A percentile compares a stretch with the other conserved stretches of the same genome.
These are phyloP conservation scores for Drosophila kanekoi DNA, from an alignment of 2,888 invertebrate genomes.

Conservation along the genomic window DNA sequence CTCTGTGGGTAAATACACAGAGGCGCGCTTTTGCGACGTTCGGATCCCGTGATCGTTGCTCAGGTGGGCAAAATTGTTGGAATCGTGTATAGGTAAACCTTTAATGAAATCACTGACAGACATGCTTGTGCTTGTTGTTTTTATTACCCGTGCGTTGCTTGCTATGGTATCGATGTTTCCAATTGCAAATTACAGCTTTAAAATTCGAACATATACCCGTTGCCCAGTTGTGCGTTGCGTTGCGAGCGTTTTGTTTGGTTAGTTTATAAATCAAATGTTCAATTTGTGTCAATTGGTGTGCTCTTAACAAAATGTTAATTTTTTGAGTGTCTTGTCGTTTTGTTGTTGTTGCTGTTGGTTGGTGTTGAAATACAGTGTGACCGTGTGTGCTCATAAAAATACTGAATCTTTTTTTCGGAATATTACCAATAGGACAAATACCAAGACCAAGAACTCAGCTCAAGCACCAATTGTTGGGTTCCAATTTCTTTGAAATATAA, in stretches of 20 bases:
- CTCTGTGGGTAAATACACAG: constrained; percentile 96
- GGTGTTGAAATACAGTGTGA: constrained; percentile 36
- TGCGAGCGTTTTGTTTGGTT: background rate
- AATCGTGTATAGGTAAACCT: constrained; percentile 95
- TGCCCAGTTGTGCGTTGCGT: constrained; percentile 27
- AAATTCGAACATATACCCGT: background rate
- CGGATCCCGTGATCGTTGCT: constrained; percentile 94
- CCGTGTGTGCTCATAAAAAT: constrained; percentile 1
- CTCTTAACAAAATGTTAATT: constrained; percentile 12
- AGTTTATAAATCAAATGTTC: background rate
- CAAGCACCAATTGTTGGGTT: no score
- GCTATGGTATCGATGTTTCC: constrained; percentile 22
- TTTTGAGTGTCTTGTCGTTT: constrained; percentile 9
- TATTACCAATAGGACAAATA: constrained; percentile 1
- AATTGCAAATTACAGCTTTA: constrained; percentile 7
- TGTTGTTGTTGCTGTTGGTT: constrained; percentile 38
- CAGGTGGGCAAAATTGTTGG: constrained; percentile 95
- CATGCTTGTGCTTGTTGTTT: constrained; percentile 80
- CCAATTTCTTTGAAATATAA: no score
- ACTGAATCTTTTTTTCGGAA: background rate
- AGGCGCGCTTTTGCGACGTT: constrained; percentile 93
- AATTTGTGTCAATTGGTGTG: constrained; percentile 11
- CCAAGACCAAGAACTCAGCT: background rate
- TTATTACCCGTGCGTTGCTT: constrained; percentile 13
- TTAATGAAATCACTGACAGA: constrained; percentile 96